Conservation (phyloP, 2,113 vertebrate species). For the Saguinus imperator region DNA sequence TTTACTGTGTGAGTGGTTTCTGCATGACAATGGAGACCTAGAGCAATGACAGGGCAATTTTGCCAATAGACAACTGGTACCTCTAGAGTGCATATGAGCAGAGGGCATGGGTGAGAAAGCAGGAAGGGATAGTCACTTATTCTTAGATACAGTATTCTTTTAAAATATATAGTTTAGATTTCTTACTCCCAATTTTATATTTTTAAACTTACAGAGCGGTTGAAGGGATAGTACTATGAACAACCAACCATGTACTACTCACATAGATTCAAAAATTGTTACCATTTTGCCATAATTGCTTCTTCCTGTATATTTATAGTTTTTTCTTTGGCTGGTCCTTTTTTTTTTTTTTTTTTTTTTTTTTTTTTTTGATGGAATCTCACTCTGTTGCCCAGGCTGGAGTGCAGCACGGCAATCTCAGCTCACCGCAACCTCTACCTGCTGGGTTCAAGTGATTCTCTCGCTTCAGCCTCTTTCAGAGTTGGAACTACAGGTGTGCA, state of each 20-base stretch:
- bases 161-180: not conserved
- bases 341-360: not conserved
- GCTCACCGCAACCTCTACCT: not conserved
- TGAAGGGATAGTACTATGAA: not conserved
- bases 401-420: not conserved
- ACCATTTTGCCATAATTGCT: not conserved
- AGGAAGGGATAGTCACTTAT: not conserved
- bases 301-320: not conserved
- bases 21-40: not conserved
- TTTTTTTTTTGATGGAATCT: not conserved
- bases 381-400: not conserved
- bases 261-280: not conserved
- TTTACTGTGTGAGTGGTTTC: slow-evolving; percentile 54
- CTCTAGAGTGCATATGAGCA: not conserved
- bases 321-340: not conserved
- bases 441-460: not conserved
- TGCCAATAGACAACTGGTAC: slow-evolving; percentile 17
- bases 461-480: not conserved
- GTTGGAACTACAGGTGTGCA: not conserved
- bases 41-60: slow-evolving; percentile 21
- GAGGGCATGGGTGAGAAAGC: not conserved
- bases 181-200: not conserved
- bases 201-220: not conserved
- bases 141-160: not conserved
- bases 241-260: not conserved